These are phyloP conservation scores for Amphimedon queenslandica DNA, from an alignment of 37 sponge, comb jelly and placozoan species.

Conservation along the genomic window DNA sequence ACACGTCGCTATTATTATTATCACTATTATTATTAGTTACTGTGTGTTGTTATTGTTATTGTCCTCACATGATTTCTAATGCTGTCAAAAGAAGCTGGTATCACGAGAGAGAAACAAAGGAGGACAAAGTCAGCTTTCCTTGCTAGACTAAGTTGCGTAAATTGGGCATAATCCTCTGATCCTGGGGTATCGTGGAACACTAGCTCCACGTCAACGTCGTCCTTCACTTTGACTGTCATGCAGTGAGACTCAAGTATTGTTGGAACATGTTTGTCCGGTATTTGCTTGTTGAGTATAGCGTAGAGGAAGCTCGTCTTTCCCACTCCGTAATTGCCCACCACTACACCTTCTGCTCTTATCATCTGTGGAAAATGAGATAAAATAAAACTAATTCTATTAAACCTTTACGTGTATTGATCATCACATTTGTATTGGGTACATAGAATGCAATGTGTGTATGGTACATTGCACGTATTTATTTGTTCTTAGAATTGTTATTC, in stretches of 20 bases:
- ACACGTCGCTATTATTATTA: too few species aligned
- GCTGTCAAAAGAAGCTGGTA: constrained; percentile 32
- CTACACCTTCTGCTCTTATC: not conserved
- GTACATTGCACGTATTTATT: too few species aligned
- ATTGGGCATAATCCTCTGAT: not conserved
- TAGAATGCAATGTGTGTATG: too few species aligned
- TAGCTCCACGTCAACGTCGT: not conserved
- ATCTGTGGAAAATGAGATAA: not conserved
- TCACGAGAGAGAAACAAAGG: constrained; percentile 47
- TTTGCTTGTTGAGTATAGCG: not conserved
- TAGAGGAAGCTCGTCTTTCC: not conserved
- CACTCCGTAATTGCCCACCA: constrained; percentile 3
- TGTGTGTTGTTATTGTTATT: too few species aligned
- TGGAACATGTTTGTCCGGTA: not conserved
- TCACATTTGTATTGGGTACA: too few species aligned
- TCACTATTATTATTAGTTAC: too few species aligned
- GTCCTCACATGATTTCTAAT: constrained; percentile 2
- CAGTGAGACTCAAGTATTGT: constrained; percentile 1
- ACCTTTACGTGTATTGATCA: too few species aligned
- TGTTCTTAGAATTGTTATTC: too few species aligned
- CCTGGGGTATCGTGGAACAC: not conserved
- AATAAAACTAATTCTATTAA: too few species aligned
- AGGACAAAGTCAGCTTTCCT: constrained; percentile 35
- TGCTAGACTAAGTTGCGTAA: not conserved
- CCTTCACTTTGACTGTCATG: not conserved